Conservation (phyloP, 2,797 vertebrate genomes). For the Petrocephalus sullivani region DNA sequence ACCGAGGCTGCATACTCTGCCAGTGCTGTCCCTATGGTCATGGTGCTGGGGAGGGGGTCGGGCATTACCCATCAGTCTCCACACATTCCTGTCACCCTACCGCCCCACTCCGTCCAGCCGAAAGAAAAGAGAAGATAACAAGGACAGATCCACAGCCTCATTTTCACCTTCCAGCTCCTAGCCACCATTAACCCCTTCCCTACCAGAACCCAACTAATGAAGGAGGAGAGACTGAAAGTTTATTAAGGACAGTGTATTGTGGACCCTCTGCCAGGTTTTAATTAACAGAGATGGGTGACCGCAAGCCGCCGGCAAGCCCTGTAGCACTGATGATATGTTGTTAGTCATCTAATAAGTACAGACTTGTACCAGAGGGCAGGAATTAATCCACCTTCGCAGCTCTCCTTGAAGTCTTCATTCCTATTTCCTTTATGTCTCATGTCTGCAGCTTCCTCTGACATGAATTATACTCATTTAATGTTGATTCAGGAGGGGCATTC, state of each 20-base stretch:
- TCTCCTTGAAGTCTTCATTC: conserved; percentile 20
- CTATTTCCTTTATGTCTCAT: background rate
- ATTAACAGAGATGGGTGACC: conserved; percentile 46
- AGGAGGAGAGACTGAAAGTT: background rate
- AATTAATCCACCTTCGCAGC: background rate
- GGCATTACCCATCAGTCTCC: background rate
- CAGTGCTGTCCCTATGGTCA: conserved; percentile 14
- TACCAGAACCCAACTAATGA: background rate
- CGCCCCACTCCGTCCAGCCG: background rate
- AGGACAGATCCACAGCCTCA: background rate
- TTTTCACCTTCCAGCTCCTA: background rate
- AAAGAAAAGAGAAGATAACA: background rate
- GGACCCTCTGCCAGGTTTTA: conserved; percentile 35
- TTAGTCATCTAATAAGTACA: conserved; percentile 56
- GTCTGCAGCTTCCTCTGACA: background rate
- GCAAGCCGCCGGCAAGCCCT: conserved; percentile 27
- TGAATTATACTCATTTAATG: background rate
- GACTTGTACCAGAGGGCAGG: conserved; percentile 19
- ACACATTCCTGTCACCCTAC: background rate
- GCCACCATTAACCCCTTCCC: background rate
- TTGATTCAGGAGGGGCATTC: background rate
- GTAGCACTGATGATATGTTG: conserved; percentile 52
- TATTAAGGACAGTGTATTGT: conserved; percentile 26
- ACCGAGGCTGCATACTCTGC: conserved; percentile 42
- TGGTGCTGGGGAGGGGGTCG: background rate